These are phyloP conservation scores for Drosophila pandora DNA, from an alignment of 1,140 invertebrate species.

Conservation along the genomic window DNA sequence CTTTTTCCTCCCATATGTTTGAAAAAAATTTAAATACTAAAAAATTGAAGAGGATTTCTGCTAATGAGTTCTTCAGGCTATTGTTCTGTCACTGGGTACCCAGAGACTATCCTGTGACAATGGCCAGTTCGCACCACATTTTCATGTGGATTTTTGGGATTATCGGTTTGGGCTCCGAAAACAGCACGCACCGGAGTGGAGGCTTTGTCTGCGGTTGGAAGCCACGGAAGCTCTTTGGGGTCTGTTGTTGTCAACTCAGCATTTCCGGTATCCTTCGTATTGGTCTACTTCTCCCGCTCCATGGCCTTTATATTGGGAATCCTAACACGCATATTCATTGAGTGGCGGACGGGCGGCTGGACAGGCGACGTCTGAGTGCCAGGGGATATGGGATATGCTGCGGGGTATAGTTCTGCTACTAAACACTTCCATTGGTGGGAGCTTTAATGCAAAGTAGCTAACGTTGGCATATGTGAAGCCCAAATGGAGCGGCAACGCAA, in stretches of 20 bases:
- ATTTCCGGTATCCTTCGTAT: conserved; percentile 22
- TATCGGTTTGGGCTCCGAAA: conserved; percentile 32
- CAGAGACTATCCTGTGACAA: background rate
- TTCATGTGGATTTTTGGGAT: conserved; percentile 54
- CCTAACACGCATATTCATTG: conserved; percentile 36
- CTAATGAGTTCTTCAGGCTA: background rate
- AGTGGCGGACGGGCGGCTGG: conserved; percentile 13
- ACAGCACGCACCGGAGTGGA: conserved; percentile 22
- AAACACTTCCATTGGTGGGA: conserved; percentile 4
- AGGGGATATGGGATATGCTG: conserved; percentile 5
- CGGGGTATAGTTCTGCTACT: conserved; percentile 15
- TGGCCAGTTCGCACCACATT: conserved; percentile 17
- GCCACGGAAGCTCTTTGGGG: conserved; percentile 35
- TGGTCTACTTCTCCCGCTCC: background rate
- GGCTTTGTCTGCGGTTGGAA: conserved; percentile 23
- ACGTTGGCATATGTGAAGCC: conserved; percentile 14
- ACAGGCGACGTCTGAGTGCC: conserved; percentile 25
- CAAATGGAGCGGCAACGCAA: conserved; percentile 3
- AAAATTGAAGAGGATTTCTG: background rate
- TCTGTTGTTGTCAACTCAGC: conserved; percentile 57
- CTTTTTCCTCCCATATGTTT: too few species aligned
- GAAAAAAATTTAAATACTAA: too few species aligned
- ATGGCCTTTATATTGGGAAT: background rate
- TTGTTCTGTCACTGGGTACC: background rate
- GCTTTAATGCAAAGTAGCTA: conserved; percentile 57